phyloP scores from a whole-genome alignment of 2,113 vertebrate genomes.

The Marmota monax region DNA sequence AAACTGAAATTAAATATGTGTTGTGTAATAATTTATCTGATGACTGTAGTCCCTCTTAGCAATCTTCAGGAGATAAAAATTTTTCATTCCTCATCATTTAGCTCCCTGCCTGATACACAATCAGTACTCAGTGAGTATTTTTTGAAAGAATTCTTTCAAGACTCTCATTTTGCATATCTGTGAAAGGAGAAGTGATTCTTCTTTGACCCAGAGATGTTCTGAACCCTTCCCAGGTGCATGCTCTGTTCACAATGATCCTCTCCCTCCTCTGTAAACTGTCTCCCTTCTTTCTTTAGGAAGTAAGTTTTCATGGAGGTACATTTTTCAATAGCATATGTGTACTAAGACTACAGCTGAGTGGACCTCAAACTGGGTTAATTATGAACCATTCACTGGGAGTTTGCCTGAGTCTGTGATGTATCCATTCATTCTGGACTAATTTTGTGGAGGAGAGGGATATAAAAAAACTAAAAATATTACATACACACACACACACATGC shows the following conservation, averaged over 20 bases:
- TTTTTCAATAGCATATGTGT: background rate
- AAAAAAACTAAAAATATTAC: background rate
- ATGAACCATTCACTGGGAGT: background rate
- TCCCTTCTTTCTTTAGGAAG: background rate
- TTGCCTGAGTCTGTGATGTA: background rate
- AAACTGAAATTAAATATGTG: background rate
- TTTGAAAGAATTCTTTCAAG: background rate
- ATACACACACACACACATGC: background rate
- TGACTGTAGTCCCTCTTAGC: background rate
- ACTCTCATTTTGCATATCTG: background rate
- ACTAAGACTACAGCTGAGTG: background rate
- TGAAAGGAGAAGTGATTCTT: background rate
- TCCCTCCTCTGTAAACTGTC: background rate
- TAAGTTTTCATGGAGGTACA: background rate
- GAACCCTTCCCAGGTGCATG: accelerated
- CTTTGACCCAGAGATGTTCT: background rate
- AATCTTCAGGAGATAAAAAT: background rate
- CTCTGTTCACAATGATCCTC: background rate
- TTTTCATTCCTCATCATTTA: background rate
- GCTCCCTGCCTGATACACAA: background rate
- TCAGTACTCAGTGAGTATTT: background rate
- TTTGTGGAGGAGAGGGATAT: background rate
- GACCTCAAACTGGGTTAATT: background rate
- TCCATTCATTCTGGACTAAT: background rate
- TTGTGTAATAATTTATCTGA: background rate